Base-by-base conservation (phyloP, 2,797 vertebrate species). In the Peromyscus nudipes region DNA sequence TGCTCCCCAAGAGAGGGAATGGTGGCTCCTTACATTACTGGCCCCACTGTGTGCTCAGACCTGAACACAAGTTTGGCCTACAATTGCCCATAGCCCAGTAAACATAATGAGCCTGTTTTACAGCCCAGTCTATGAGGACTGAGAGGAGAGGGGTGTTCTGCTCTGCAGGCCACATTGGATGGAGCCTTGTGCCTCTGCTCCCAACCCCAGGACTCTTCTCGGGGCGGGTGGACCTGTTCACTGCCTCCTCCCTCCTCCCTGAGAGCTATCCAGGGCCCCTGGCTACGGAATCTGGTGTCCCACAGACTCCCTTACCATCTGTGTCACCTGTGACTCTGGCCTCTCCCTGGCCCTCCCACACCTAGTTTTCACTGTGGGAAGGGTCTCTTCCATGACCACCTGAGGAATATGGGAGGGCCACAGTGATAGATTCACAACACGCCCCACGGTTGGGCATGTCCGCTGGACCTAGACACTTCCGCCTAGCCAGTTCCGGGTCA, bases 111-210 rank as follows among this genome's bases (percentile, higher is more conserved):
- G n/a, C 34, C 13, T 25, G 1, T 27, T 37, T 29, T 27, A 52
- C 12, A 81, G 92, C 62, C 23, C 60, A 69, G 83, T n/a, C 60
- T 49, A 4, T 4, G 13, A 37, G 76, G 60, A 17, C 91, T 31
- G 10, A 65, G 43, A 60, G 55, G 21, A n/a, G 43, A 27, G 14
- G 1, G 8, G n/a, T 34, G 11, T 40, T 43, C 40, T 62, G 75
- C n/a, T 87, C 40, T 0, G 0, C 29, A n/a, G 82, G 52, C 69
- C 0, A 0, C 34, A 37, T 31, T 40, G 37, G 12, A 43, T 10
- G 21, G 67, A 92, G 49, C 29, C 29, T 40, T 71, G 46, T 31
- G 13, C 81, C 64, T 49, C n/a, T 19, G 57, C 23, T 73, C 60
- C 12, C 12, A 16, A 4, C 43, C 16, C 11, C 43, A 34, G 69